Conservation (phyloP, 2,888 invertebrate genomes). For the Pseudococcus viburni region DNA sequence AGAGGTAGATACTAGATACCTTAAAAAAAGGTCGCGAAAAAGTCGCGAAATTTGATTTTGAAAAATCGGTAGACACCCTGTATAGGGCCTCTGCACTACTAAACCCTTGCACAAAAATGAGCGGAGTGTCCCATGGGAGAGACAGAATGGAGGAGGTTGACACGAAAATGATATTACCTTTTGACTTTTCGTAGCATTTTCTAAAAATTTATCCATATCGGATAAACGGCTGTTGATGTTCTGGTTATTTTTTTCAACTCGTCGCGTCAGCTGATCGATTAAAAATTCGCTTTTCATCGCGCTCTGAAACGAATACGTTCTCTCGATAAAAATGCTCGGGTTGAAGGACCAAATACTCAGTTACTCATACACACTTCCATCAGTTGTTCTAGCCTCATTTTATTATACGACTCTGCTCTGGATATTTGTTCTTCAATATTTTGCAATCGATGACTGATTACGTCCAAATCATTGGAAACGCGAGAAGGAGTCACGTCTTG, state of each 20-base stretch:
- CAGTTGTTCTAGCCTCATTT: background rate
- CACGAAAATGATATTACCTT: no score
- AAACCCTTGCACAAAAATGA: no score
- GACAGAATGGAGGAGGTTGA: no score
- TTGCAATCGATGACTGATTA: background rate
- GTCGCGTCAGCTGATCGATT: background rate
- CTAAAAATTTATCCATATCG: background rate
- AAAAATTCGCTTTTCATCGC: background rate
- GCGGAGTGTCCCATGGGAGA: no score
- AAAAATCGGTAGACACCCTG: no score
- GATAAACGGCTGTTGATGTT: background rate
- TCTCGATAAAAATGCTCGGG: background rate
- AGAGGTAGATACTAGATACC: no score
- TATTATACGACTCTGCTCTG: conserved; percentile 3
- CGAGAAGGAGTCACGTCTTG: background rate
- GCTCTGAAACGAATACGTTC: background rate
- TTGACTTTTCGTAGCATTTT: background rate
- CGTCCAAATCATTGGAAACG: background rate
- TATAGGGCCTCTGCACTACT: no score
- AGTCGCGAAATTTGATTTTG: no score
- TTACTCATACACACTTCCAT: background rate
- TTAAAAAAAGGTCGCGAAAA: no score
- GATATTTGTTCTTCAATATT: background rate
- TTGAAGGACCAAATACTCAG: background rate
- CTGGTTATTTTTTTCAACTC: background rate